Percentiles rank a stretch among this genome's conserved stretches.
These are phyloP conservation scores for Lithophane ornitopus DNA, from an alignment of 2,888 invertebrate genomes.

Conservation along the genomic window DNA sequence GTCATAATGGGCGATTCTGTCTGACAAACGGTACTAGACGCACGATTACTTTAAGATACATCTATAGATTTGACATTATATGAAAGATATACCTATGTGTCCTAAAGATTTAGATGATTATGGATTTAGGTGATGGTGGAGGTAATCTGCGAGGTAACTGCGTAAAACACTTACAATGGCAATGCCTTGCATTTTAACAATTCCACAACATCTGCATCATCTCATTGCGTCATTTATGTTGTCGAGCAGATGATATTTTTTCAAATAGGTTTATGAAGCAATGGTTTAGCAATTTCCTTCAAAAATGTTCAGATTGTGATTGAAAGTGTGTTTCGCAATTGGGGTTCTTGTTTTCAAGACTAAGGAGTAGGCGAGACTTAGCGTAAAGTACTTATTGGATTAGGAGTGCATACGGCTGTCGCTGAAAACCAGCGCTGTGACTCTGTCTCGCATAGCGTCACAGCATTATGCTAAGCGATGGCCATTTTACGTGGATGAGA, in stretches of 20 bases:
- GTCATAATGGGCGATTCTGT: background rate
- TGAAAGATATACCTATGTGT: background rate
- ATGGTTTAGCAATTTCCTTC: background rate
- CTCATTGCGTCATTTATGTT: background rate
- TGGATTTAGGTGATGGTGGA: background rate
- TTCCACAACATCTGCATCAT: background rate
- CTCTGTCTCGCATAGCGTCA: background rate
- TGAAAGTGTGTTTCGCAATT: background rate
- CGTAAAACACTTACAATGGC: background rate
- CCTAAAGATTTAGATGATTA: background rate
- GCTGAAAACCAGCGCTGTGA: background rate
- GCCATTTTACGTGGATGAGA: background rate
- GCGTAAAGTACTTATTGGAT: background rate
- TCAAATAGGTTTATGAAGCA: too few relatives aligned
- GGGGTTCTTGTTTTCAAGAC: background rate
- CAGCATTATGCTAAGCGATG: background rate
- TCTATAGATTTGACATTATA: background rate
- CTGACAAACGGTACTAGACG: constrained; percentile 27
- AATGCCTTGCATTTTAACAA: background rate
- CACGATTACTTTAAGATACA: background rate
- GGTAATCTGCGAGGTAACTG: too few relatives aligned
- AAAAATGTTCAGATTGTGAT: background rate
- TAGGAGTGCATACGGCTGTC: background rate
- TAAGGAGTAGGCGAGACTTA: background rate
- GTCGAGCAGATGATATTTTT: background rate